These are phyloP conservation scores for Paelopatides confundens DNA, from an alignment of 53 echinoderm and acorn worm species.

Conservation along the genomic window DNA sequence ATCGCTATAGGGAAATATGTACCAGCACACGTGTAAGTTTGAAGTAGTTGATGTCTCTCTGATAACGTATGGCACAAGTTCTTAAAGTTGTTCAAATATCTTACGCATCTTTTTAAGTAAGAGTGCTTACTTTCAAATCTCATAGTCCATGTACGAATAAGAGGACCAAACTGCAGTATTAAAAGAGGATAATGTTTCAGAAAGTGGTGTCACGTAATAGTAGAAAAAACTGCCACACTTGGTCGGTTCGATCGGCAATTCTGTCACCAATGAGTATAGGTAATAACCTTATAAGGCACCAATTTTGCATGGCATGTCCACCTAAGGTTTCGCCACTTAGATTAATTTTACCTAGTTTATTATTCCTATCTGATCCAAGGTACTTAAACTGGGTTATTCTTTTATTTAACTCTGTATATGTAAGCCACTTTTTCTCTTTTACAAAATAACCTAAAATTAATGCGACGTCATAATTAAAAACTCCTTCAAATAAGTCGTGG, in stretches of 20 bases:
- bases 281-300: conserved; percentile 57
- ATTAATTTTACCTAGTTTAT: conserved; percentile 44
- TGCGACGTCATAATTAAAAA: conserved; percentile 55
- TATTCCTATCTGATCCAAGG: conserved; percentile 50
- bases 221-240: conserved; percentile 51
- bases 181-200: conserved; percentile 54
- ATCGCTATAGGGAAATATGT: conserved; percentile 37
- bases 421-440: conserved; percentile 47
- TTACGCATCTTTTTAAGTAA: conserved; percentile 61
- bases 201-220: conserved; percentile 58
- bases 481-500: conserved; percentile 72
- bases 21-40: conserved; percentile 58
- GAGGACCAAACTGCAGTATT: conserved; percentile 66
- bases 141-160: conserved; percentile 68
- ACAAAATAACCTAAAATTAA: conserved; percentile 47
- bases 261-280: conserved; percentile 58
- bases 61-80: conserved; percentile 43
- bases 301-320: conserved; percentile 75
- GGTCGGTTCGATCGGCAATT: conserved; percentile 48
- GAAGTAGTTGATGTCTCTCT: conserved; percentile 63
- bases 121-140: conserved; percentile 79
- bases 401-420: conserved; percentile 56
- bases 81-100: conserved; percentile 68
- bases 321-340: conserved; percentile 57
- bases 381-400: conserved; percentile 47